phyloP scores from a whole-genome alignment of 2,113 vertebrate species.

The Bothrops jararaca region DNA sequence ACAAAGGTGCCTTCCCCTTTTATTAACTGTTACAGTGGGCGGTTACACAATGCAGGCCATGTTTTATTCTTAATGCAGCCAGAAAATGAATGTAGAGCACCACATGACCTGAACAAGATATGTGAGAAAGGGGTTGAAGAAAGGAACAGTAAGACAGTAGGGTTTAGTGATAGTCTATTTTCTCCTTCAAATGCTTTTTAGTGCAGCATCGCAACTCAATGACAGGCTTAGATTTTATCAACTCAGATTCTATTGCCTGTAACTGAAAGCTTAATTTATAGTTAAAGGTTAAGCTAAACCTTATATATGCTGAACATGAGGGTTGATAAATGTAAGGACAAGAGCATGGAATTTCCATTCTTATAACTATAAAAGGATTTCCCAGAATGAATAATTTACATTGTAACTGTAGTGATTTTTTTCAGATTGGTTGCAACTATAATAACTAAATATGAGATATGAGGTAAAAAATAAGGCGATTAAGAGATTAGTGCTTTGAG shows the following conservation, averaged over 20 bases:
- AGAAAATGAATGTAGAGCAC: neutral
- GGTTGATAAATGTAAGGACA: neutral
- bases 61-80: neutral
- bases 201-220: neutral
- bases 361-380: neutral
- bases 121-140: too few relatives aligned
- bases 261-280: neutral
- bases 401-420: neutral
- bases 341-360: neutral
- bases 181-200: neutral
- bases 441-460: constrained; percentile 20
- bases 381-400: neutral
- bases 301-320: neutral
- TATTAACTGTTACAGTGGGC: too few relatives aligned
- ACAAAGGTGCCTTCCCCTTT: too few relatives aligned
- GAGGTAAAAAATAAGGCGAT: neutral
- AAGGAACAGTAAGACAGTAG: neutral
- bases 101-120: neutral
- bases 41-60: too few relatives aligned
- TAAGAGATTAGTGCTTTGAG: neutral
- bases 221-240: neutral
- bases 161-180: neutral
- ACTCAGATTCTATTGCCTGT: neutral
- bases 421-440: neutral
- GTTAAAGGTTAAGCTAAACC: neutral